Conservation (phyloP, 1,140 invertebrate genomes). For the Microplitis demolitor region DNA sequence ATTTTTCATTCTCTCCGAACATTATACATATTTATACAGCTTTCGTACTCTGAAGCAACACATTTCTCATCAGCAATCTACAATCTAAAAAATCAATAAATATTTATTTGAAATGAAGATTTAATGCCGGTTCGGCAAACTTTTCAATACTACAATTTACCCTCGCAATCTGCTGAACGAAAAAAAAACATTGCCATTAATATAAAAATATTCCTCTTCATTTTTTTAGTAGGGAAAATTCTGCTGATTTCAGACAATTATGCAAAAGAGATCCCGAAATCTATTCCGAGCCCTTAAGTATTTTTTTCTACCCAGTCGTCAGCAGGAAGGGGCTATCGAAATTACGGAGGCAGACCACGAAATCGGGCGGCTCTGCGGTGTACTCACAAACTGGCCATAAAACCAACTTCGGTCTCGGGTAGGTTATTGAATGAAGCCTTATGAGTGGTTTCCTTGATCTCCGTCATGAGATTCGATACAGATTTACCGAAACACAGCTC, state of each 20-base stretch:
- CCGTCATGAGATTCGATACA: background rate
- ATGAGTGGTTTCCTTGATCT: background rate
- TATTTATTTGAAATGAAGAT: too few species aligned
- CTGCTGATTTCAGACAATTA: too few species aligned
- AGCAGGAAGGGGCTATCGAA: background rate
- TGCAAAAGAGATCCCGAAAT: too few species aligned
- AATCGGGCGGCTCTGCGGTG: background rate
- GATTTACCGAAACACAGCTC: background rate
- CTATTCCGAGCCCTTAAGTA: too few species aligned
- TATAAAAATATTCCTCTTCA: too few species aligned
- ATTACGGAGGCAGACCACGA: constrained; percentile 25
- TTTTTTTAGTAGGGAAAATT: too few species aligned
- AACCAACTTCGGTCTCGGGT: constrained; percentile 1
- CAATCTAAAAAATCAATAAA: too few species aligned
- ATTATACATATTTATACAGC: background rate
- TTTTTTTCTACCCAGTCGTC: too few species aligned
- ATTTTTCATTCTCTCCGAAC: background rate
- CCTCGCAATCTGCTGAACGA: too few species aligned
- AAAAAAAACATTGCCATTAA: too few species aligned
- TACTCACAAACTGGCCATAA: background rate
- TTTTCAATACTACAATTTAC: too few species aligned
- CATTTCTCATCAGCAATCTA: background rate
- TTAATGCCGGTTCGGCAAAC: too few species aligned
- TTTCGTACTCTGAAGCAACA: background rate
- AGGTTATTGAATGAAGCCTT: constrained; percentile 12